phyloP scores from a whole-genome alignment of 2,113 vertebrate species.

The Eptesicus fuscus region DNA sequence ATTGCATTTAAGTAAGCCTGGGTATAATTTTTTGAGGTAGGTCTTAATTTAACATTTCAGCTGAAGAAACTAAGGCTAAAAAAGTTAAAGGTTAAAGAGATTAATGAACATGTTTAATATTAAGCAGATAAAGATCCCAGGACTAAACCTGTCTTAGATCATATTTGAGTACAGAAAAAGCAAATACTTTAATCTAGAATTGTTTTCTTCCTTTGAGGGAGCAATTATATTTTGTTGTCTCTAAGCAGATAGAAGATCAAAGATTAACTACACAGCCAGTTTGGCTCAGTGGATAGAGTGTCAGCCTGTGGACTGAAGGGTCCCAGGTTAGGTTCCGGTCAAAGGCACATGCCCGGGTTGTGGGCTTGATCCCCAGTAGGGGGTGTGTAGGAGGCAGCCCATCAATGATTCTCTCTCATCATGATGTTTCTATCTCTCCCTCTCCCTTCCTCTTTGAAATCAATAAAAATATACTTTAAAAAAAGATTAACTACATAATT shows the following conservation, averaged over 20 bases:
- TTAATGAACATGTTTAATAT: neutral
- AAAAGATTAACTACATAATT: neutral
- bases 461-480: no score
- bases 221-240: neutral
- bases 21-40: neutral
- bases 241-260: conserved; percentile 16
- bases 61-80: neutral
- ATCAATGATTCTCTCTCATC: no score
- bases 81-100: neutral
- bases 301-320: no score
- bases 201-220: conserved; percentile 19
- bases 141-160: neutral
- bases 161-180: neutral
- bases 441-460: no score
- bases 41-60: neutral
- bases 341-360: no score
- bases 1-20: neutral
- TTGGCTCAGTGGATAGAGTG: no score
- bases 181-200: neutral
- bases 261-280: neutral
- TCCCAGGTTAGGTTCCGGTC: no score
- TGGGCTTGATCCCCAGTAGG: no score
- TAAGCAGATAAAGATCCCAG: neutral
- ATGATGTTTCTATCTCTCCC: no score
- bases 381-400: no score